Conservation (phyloP, 1,140 invertebrate species). For the Leguminivora glycinivorella region DNA sequence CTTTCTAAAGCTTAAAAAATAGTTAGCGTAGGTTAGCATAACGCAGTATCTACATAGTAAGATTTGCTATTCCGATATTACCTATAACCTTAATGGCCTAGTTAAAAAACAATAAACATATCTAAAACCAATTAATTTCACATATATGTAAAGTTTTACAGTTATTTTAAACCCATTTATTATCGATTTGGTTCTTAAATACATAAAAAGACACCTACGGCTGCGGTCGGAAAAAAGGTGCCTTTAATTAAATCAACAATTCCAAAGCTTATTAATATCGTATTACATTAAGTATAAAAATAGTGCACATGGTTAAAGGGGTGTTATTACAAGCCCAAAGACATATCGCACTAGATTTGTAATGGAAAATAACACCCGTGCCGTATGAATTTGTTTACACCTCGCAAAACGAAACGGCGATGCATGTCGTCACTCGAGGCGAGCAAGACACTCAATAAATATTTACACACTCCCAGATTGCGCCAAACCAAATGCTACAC, state of each 20-base stretch:
- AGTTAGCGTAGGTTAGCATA: too few species aligned
- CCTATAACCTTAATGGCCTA: not conserved
- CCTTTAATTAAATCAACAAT: not conserved
- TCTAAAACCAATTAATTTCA: not conserved
- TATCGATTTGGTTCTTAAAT: not conserved
- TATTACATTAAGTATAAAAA: not conserved
- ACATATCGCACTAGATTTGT: not conserved
- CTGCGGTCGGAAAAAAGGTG: not conserved
- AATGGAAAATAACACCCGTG: not conserved
- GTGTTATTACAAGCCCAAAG: too few species aligned
- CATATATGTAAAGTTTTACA: not conserved
- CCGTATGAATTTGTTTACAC: not conserved
- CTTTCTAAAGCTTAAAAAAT: too few species aligned
- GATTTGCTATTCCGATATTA: not conserved
- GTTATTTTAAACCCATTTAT: constrained; percentile 2
- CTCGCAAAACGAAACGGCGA: not conserved
- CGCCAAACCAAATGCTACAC: constrained; percentile 64
- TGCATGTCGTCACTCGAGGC: not conserved
- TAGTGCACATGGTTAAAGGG: not conserved
- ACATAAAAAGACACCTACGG: not conserved
- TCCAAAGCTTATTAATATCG: not conserved
- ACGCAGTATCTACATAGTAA: too few species aligned
- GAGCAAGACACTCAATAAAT: constrained; percentile 60
- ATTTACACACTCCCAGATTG: constrained; percentile 59
- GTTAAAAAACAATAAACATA: not conserved